Percentiles rank a stretch among this genome's conserved stretches.
Conservation (phyloP, 1,140 invertebrate genomes). For the Antheraea pernyi region DNA sequence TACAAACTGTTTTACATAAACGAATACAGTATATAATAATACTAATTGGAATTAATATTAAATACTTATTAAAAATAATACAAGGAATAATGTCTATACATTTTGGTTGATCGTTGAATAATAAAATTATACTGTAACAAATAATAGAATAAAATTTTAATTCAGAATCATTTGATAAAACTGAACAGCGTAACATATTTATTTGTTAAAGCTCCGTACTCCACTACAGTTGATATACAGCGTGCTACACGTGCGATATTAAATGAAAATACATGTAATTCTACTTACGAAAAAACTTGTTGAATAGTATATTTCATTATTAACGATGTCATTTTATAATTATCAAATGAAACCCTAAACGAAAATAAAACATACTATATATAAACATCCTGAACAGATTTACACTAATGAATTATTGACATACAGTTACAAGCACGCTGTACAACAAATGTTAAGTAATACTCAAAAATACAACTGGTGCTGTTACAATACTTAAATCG, state of each 20-base stretch:
- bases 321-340: background rate
- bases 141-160: conserved; percentile 9
- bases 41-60: conserved; percentile 44
- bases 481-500: conserved; percentile 57
- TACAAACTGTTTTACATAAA: conserved; percentile 64
- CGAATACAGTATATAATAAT: conserved; percentile 50
- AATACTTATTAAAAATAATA: conserved; percentile 10
- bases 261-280: too few species aligned
- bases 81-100: conserved; percentile 10
- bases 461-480: conserved; percentile 54
- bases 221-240: conserved; percentile 8
- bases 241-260: too few species aligned
- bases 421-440: conserved; percentile 4
- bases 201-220: conserved; percentile 45
- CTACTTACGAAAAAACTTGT: background rate
- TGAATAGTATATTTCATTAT: background rate
- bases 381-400: too few species aligned
- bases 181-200: conserved; percentile 18
- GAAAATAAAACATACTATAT: too few species aligned
- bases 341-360: too few species aligned
- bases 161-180: conserved; percentile 9
- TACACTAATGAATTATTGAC: background rate
- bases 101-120: conserved; percentile 5
- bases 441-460: conserved; percentile 32
- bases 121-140: conserved; percentile 6